Evolutionary conservation across 2,113 vertebrate genomes (phyloP).

Genomic region (Brachypodius melanocephalos): DNA sequence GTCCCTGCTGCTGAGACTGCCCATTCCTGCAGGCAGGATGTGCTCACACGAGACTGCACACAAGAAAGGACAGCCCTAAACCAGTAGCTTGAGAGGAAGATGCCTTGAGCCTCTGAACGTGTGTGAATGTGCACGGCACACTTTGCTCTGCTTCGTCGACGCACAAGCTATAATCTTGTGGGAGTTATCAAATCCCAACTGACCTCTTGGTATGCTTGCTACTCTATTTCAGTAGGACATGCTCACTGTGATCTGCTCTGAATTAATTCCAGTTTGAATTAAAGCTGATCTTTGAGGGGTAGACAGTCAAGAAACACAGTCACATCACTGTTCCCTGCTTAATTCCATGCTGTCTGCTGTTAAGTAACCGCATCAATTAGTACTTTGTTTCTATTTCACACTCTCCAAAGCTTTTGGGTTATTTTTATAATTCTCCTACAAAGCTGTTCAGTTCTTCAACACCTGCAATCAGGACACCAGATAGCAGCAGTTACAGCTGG

Average conservation of each 20-base stretch:
- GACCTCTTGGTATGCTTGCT: not conserved
- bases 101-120: not conserved
- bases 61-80: not conserved
- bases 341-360: not conserved
- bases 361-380: not conserved
- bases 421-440: not conserved
- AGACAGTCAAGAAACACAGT: not conserved
- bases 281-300: not conserved
- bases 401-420: not conserved
- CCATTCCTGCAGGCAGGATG: not conserved
- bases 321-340: not conserved
- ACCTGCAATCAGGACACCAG: not conserved
- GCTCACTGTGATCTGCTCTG: not conserved
- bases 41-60: not conserved
- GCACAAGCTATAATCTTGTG: fast-evolving
- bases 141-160: not conserved
- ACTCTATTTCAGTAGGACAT: not conserved
- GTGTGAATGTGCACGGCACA: not conserved
- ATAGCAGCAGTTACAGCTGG: not conserved
- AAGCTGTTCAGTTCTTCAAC: not conserved
- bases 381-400: not conserved
- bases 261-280: constrained; percentile 3
- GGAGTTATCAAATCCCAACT: not conserved
- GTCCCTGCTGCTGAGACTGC: not conserved
- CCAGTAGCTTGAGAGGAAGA: not conserved